Percentiles rank a stretch among this genome's conserved stretches.
Conservation (phyloP, 2,888 invertebrate genomes). For the Seira sanloemensis region DNA sequence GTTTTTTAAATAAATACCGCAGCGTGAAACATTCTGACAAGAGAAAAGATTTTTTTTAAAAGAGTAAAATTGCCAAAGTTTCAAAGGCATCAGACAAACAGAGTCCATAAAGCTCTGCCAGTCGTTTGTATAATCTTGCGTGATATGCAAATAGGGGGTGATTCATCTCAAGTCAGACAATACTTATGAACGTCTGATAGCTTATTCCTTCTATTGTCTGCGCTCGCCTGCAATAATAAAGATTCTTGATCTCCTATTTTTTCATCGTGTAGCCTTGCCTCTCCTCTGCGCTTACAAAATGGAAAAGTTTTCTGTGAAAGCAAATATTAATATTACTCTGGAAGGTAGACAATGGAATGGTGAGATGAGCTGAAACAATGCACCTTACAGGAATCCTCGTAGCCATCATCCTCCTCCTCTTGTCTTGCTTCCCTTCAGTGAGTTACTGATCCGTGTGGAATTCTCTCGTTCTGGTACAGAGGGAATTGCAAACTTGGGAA, state of each 20-base stretch:
- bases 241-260: conserved; percentile 54
- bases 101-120: too few species aligned
- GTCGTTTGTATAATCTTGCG: too few species aligned
- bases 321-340: conserved; percentile 45
- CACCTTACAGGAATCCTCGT: conserved; percentile 61
- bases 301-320: too few species aligned
- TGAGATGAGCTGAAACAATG: conserved; percentile 61
- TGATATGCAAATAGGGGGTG: not conserved
- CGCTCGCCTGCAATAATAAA: conserved; percentile 49
- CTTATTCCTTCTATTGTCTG: conserved; percentile 54
- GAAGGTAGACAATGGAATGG: conserved; percentile 45
- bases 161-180: not conserved
- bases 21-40: too few species aligned
- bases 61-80: too few species aligned
- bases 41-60: too few species aligned
- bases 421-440: conserved; percentile 36
- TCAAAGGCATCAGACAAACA: too few species aligned
- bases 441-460: conserved; percentile 60
- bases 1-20: too few species aligned
- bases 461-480: too few species aligned
- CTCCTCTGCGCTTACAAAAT: too few species aligned
- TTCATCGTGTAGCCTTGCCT: too few species aligned
- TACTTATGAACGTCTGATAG: too few species aligned
- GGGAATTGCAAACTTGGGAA: not conserved
- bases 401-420: conserved; percentile 5